Base-by-base conservation (phyloP, 1,140 invertebrate genomes). In the Listronotus bonariensis region DNA sequence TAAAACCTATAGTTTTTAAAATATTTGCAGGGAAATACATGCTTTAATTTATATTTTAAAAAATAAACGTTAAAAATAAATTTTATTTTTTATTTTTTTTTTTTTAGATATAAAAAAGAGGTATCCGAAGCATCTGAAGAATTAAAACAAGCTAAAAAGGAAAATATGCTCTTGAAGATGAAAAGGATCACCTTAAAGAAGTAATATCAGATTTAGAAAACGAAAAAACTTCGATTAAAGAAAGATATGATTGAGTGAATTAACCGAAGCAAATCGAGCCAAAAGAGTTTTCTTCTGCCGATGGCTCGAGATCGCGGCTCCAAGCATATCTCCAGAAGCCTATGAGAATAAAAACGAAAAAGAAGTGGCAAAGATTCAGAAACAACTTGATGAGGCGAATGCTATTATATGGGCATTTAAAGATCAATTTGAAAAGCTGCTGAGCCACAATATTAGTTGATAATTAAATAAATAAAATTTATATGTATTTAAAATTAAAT, bases 311-410 rank as follows among this genome's bases (percentile, higher is more conserved):
- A 70, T 67, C n/a, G 68, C 68, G 40, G 14, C 20, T 70, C 5
- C 68, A 70, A 70, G 20, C 68, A 70, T 41, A 67, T 70, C 26
- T 70, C 68, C 68, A 3, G 68, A 70, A 60, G 68, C 64, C 1
- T 70, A 61, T 31, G 68, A 70, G 34, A 70, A 60, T 52, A 70
- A 70, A 46, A 63, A 64, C 26, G 34, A 36, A 63, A 63, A 64
- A 32, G 68, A 70, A 58, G 53, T 59, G 11, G 31, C 41, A 4
- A 59, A 38, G 15, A 18, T 54, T 5, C 52, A 55, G 11, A 56
- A 59, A 18, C 63, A 66, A 43, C 40, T 69, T 14, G 63, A 69
- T 11, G 68, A 69, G 26, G 68, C 68, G 5, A 65, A 69, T 11
- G 40, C 41, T 2, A 66, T 69, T 36, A 69, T 69, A 18, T 55